These are phyloP conservation scores for Ellobium chinense DNA, from an alignment of 2,888 invertebrate genomes.

Conservation along the genomic window DNA sequence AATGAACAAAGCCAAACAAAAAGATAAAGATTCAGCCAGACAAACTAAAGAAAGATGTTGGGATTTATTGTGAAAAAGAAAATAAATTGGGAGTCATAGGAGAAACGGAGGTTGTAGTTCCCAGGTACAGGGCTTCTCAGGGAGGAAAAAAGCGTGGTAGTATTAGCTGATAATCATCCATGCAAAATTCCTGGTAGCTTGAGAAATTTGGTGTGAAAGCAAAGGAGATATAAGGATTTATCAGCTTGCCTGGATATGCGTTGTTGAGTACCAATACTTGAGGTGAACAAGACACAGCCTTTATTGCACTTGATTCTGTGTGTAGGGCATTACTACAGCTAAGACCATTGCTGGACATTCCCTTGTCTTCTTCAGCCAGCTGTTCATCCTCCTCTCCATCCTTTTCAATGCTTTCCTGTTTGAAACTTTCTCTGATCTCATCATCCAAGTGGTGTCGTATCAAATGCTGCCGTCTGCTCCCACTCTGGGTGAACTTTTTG, in stretches of 20 bases:
- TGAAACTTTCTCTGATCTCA: constrained; percentile 32
- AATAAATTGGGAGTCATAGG: too few species aligned
- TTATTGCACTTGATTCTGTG: not conserved
- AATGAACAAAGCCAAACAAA: too few species aligned
- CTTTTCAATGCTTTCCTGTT: constrained; percentile 5
- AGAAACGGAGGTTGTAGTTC: too few species aligned
- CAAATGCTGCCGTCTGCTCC: constrained; percentile 81
- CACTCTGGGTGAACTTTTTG: constrained; percentile 78
- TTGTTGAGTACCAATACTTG: constrained; percentile 41
- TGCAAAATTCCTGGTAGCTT: too few species aligned
- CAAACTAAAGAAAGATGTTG: too few species aligned
- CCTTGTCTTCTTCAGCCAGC: not conserved
- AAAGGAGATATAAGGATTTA: not conserved
- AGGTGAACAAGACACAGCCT: constrained; percentile 30
- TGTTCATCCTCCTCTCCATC: constrained; percentile 22
- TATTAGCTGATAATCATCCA: too few species aligned
- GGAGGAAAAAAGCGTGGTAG: too few species aligned
- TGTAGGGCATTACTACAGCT: constrained; percentile 1
- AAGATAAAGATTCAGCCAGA: too few species aligned
- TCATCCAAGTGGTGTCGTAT: constrained; percentile 81
- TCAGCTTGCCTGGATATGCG: constrained; percentile 24
- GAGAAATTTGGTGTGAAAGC: too few species aligned
- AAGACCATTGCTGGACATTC: not conserved
- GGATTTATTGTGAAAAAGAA: too few species aligned
- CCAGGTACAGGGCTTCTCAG: too few species aligned